Percentiles rank a stretch among this genome's conserved stretches.
Evolutionary conservation across 2,797 vertebrate genomes (phyloP).

Genomic region (Brachyrhaphis roseni): DNA sequence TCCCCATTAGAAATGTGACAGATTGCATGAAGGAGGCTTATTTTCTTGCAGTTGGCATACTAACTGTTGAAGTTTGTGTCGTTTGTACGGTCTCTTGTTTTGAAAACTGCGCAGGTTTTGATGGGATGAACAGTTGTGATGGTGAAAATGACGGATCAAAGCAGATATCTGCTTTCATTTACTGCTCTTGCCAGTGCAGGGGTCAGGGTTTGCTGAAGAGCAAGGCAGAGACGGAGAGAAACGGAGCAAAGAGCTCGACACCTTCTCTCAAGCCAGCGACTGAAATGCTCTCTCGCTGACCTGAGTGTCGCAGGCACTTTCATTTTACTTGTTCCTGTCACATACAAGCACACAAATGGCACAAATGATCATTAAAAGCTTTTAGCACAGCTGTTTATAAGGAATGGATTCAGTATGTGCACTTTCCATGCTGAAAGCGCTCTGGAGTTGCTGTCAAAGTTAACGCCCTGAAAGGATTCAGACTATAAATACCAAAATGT

Average conservation of each 20-base stretch:
- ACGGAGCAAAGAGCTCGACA: constrained; percentile 29
- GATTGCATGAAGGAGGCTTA: background rate
- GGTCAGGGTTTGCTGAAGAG: constrained; percentile 52
- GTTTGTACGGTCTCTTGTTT: constrained; percentile 24
- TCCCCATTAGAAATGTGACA: constrained; percentile 16
- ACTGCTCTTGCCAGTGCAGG: constrained; percentile 23
- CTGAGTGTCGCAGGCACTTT: constrained; percentile 19
- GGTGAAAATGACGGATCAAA: constrained; percentile 52
- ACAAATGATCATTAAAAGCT: constrained; percentile 23
- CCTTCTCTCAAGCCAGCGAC: constrained; percentile 38
- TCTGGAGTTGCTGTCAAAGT: constrained; percentile 20
- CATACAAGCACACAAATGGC: background rate
- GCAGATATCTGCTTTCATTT: constrained; percentile 21
- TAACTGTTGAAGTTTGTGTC: constrained; percentile 33
- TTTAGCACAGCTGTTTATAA: constrained; percentile 21
- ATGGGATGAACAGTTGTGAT: constrained; percentile 30
- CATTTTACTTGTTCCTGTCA: constrained; percentile 20
- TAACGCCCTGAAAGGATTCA: constrained; percentile 15
- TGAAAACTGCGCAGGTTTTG: constrained; percentile 29
- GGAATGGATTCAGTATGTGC: background rate
- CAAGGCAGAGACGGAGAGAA: constrained; percentile 41
- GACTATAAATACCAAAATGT: constrained; percentile 10
- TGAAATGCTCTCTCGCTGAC: constrained; percentile 21
- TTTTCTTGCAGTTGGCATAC: constrained; percentile 12
- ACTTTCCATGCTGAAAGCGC: constrained; percentile 19